Base-by-base conservation (phyloP, 2,113 vertebrate species). In the Lagopus leucura region DNA sequence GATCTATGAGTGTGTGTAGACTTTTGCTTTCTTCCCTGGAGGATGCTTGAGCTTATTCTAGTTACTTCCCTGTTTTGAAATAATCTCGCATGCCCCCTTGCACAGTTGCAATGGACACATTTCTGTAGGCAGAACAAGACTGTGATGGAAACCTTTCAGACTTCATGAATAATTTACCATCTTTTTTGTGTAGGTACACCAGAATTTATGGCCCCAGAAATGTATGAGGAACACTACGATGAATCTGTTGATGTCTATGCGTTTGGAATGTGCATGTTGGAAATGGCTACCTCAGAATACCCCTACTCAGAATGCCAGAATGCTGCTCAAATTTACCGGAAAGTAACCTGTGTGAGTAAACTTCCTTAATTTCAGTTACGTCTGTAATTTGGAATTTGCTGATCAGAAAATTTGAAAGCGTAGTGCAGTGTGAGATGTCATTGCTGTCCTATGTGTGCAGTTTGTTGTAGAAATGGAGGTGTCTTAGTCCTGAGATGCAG, bases 281-380 rank as follows among this genome's bases (percentile, higher is more conserved):
- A 99, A 98, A 99, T 99, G 99, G 99, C 99, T 90, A 99, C 99
- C 80, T 99, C 99, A 16, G 99, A 99, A 97, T 99, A 99, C 90
- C 99, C 99, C 48, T 99, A 99, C 97, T 99, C 99, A 5, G 99
- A 99, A 97, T 99, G 99, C 97, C 99, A 99, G 98, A 99, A 99
- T 11, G 99, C 99, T 45, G 99, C 99, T 92, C 99, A 99, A 97
- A 99, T 99, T 96, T 99, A 99, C 96, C 98, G 99, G 80, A 99
- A 99, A 99, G 99, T 99, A 93, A 99, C 99, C 97, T 99, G 99
- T 88, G 99, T 99, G 97, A 99, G 99, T 99, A 81, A 82, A n/a
- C 0, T 0, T 17, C 54, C 54, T 42, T 38, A 0, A 10, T 1
- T 90, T 47, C 19, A 36, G 27, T 32, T 40, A 24, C 30, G 24